Evolutionary conservation across 1,140 invertebrate species (phyloP), one percentile per base, ranked within the genome.

Genomic region (Palaemon carinicauda): DNA sequence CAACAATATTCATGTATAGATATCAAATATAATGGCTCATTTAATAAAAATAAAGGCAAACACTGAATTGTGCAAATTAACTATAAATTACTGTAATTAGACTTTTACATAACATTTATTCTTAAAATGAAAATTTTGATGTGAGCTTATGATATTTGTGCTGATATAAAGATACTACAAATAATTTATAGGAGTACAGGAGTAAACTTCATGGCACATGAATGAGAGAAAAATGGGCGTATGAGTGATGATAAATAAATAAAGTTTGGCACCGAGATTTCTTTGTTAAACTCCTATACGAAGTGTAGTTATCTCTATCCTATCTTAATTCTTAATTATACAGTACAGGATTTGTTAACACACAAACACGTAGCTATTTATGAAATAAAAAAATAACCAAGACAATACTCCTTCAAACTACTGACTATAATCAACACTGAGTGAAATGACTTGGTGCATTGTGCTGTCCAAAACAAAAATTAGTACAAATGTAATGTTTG

Each of bases 141-240:
- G 52, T 54, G 52, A 82, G 81, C 51, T 51, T 75, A 82, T 9
- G 74, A 50, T 75, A 82, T 82, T 82, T 82, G 81, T 82, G 81
- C 71, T 82, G 81, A 52, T 50, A 53, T 74, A 73, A 75, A 54
- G 31, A 31, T 80, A 54, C 56, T 56, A 82, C 52, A 24, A 82
- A 82, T 71, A 82, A 74, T 56, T 50, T 75, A 82, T 71, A 82
- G 52, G 33, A 41, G 74, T 74, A 69, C 73, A 52, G 31, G 81
- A 82, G 52, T 52, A 75, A 80, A 80, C 54, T 80, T 80, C 51
- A 53, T 82, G 81, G 69, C 71, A 82, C 60, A 74, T 71, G 41
- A 41, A 41, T 41, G 12, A 41, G 41, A 41, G 41, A 41, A 41
- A 41, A 41, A 41, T 29, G 51, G 73, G n/a, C 41, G 9, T 29